phyloP scores from a whole-genome alignment of 2,888 invertebrate genomes.

The Argyresthia goedartella region DNA sequence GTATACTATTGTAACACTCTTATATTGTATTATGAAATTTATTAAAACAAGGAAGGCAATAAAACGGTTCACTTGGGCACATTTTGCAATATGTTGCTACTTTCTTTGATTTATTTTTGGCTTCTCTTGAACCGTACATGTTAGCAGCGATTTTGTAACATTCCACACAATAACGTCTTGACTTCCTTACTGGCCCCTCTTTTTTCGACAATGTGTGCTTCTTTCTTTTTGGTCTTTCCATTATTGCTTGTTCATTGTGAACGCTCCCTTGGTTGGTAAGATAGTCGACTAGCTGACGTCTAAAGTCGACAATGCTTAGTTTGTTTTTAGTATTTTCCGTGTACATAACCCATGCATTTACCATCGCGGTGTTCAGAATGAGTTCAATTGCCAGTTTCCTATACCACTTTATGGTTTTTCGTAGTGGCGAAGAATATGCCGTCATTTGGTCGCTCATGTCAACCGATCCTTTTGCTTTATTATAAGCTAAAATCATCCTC shows the following conservation, averaged over 20 bases:
- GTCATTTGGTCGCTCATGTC: conserved; percentile 28
- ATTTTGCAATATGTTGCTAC: no score
- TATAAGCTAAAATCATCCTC: conserved; percentile 23
- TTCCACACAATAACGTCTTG: no score
- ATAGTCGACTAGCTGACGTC: not conserved
- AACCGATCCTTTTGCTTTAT: conserved; percentile 25
- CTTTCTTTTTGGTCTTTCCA: no score
- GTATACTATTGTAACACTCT: no score
- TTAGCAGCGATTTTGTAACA: no score
- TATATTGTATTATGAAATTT: no score
- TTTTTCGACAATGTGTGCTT: no score
- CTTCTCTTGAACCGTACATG: no score
- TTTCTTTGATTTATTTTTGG: no score
- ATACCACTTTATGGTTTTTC: conserved; percentile 32
- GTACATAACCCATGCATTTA: conserved; percentile 21
- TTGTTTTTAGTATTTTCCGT: conserved; percentile 14
- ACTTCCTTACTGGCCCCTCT: no score
- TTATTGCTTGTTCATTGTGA: conserved; percentile 3
- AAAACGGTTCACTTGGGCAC: no score
- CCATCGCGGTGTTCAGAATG: conserved; percentile 16
- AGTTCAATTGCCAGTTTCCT: conserved; percentile 27
- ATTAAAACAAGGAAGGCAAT: no score
- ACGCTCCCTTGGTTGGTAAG: conserved; percentile 3
- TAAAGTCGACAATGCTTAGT: conserved; percentile 8
- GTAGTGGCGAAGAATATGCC: conserved; percentile 22